Percentiles rank a stretch among this genome's conserved stretches.
These are phyloP conservation scores for Eupleurogrammus muticus DNA, from an alignment of 2,797 vertebrate genomes.

Conservation along the genomic window DNA sequence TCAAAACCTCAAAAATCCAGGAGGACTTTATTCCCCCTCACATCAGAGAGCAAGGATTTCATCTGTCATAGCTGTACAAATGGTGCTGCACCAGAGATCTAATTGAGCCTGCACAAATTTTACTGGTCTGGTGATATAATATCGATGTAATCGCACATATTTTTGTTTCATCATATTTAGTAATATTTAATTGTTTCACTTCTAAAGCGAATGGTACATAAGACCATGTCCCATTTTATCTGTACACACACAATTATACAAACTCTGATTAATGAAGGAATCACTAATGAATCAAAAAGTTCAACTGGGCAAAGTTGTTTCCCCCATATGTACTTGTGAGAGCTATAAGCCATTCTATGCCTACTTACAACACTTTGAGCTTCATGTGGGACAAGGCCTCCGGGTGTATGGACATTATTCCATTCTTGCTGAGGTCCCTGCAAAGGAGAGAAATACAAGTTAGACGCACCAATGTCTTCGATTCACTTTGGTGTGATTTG, in stretches of 20 bases:
- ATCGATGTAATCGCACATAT: background rate
- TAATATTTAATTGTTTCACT: background rate
- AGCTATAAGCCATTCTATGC: background rate
- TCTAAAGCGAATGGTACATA: background rate
- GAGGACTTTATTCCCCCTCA: conserved; percentile 24
- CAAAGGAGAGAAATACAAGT: conserved; percentile 59
- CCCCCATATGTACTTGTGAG: conserved; percentile 6
- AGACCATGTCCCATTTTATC: too few species aligned
- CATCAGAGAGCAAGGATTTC: background rate
- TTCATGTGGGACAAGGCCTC: conserved; percentile 88
- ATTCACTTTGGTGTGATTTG: conserved; percentile 9
- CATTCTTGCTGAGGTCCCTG: conserved; percentile 94
- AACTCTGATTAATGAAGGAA: conserved; percentile 7
- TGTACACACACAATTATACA: too few species aligned
- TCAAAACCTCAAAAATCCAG: conserved; percentile 33
- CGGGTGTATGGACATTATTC: conserved; percentile 94
- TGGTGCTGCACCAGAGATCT: too few species aligned
- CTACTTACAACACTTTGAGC: conserved; percentile 93
- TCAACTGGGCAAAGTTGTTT: background rate
- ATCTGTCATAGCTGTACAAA: background rate
- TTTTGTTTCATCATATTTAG: background rate
- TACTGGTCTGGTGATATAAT: background rate
- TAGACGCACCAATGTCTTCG: conserved; percentile 21
- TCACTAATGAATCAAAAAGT: conserved; percentile 20
- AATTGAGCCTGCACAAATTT: too few species aligned